These are phyloP conservation scores for Peromyscus attwateri DNA, from an alignment of 2,797 vertebrate genomes.

Conservation along the genomic window DNA sequence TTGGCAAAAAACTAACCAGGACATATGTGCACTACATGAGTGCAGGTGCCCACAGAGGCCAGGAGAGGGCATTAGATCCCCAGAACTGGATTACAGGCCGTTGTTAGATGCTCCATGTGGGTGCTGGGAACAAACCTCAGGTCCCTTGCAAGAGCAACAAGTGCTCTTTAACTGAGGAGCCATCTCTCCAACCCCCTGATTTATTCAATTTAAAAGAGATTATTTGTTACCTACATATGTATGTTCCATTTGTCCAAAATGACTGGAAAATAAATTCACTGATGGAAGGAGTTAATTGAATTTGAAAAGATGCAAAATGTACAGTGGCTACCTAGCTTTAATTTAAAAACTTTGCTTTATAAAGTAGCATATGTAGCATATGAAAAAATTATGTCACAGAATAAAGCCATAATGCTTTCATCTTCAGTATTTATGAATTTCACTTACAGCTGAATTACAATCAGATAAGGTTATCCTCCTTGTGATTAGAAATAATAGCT, in stretches of 20 bases:
- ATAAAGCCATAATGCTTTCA: conserved; percentile 54
- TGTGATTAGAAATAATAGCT: conserved; percentile 58
- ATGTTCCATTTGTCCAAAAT: conserved; percentile 44
- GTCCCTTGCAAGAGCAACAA: background rate
- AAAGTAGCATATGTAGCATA: conserved; percentile 34
- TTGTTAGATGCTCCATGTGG: background rate
- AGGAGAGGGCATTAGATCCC: background rate
- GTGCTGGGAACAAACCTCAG: background rate
- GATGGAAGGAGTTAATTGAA: background rate
- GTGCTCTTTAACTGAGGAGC: background rate
- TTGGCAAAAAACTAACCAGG: background rate
- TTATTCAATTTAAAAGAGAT: conserved; percentile 50
- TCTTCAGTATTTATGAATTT: conserved; percentile 50
- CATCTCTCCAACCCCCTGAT: background rate
- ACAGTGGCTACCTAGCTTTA: conserved; percentile 33
- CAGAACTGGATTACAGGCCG: background rate
- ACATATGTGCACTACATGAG: background rate
- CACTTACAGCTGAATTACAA: conserved; percentile 47
- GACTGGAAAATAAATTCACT: conserved; percentile 51
- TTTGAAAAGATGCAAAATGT: conserved; percentile 43
- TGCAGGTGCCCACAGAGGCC: background rate
- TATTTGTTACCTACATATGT: background rate
- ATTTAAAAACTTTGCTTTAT: conserved; percentile 46
- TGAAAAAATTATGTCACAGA: background rate
- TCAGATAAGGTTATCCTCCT: conserved; percentile 41